These are phyloP conservation scores for Pollenia angustigena DNA, from an alignment of 2,888 invertebrate genomes.

Conservation along the genomic window DNA sequence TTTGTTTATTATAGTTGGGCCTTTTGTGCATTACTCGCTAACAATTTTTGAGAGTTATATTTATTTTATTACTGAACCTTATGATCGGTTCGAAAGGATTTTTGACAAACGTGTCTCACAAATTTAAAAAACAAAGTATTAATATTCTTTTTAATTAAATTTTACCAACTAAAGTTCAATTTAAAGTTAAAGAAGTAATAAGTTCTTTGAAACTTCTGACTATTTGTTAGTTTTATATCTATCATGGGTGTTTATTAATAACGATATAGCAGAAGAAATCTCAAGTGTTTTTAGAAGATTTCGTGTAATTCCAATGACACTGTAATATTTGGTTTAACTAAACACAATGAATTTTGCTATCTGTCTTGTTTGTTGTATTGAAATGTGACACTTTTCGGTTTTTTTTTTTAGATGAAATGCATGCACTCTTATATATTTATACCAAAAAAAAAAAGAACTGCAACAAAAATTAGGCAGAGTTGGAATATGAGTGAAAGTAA, in stretches of 20 bases:
- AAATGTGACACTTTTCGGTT: slow-evolving; percentile 64
- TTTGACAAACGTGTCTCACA: no score
- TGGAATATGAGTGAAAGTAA: slow-evolving; percentile 22
- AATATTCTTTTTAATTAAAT: no score
- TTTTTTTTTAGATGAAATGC: slow-evolving; percentile 59
- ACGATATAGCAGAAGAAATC: slow-evolving; percentile 35
- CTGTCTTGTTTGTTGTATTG: slow-evolving; percentile 49
- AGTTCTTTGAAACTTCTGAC: background rate
- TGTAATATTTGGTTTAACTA: slow-evolving; percentile 56
- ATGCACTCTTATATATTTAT: background rate
- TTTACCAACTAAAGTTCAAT: no score
- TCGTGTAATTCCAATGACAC: slow-evolving; percentile 50
- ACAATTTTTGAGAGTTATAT: no score
- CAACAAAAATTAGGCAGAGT: background rate
- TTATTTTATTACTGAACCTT: no score
- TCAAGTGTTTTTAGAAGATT: slow-evolving; percentile 58
- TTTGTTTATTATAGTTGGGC: no score
- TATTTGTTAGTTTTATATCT: slow-evolving; percentile 4
- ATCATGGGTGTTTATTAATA: slow-evolving; percentile 57
- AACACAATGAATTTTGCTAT: slow-evolving; percentile 38
- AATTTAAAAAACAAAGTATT: no score
- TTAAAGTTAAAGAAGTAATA: no score
- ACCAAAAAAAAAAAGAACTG: background rate
- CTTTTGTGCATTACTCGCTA: no score
- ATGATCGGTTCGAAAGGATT: no score